These are phyloP conservation scores for Cheilosia scutellata DNA, from an alignment of 2,888 invertebrate species.

Conservation along the genomic window DNA sequence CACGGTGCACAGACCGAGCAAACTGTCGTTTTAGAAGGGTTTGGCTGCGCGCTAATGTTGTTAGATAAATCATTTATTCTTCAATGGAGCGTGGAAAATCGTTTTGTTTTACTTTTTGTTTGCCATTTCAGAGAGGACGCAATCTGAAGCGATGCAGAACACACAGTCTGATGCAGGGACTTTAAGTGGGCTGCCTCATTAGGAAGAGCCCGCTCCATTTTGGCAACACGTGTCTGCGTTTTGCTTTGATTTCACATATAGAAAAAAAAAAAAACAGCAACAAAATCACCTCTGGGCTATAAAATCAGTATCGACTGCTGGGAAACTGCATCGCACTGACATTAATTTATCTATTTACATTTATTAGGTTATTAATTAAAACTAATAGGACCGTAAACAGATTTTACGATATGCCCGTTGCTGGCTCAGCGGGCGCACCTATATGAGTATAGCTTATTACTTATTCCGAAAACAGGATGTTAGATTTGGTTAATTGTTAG, in stretches of 20 bases:
- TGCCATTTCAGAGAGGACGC: conserved; percentile 31
- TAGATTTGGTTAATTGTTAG: neutral
- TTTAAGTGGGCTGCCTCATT: neutral
- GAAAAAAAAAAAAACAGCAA: too few species aligned
- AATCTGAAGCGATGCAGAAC: conserved; percentile 73
- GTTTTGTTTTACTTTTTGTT: conserved; percentile 21
- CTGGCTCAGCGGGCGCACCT: conserved; percentile 14
- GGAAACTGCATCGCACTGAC: neutral
- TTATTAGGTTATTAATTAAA: conserved; percentile 36
- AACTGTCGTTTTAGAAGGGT: conserved; percentile 63
- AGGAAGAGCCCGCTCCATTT: neutral
- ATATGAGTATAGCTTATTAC: neutral
- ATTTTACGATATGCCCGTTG: neutral
- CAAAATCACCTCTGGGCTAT: neutral
- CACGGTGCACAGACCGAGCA: neutral
- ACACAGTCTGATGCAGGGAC: neutral
- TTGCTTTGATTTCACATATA: neutral
- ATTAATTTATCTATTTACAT: conserved; percentile 30
- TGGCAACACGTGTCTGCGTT: neutral
- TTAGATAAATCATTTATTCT: conserved; percentile 74
- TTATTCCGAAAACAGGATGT: conserved; percentile 5
- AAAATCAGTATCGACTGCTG: conserved; percentile 7
- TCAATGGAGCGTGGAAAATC: conserved; percentile 75
- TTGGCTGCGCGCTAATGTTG: conserved; percentile 58
- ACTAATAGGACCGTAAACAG: conserved; percentile 15